phyloP scores from a whole-genome alignment of 1,140 invertebrate genomes.

The Ruditapes philippinarum region DNA sequence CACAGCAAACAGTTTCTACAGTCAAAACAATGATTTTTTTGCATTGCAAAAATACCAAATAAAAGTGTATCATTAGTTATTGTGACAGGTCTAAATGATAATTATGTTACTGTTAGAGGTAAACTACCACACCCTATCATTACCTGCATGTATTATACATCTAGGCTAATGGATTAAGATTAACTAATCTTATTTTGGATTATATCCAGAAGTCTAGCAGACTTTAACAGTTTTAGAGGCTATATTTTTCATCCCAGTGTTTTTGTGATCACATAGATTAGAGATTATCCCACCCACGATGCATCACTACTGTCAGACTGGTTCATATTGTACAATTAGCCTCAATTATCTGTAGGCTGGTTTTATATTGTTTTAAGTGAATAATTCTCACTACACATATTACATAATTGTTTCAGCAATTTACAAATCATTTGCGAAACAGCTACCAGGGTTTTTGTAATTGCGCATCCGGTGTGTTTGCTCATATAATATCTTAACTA shows the following conservation, averaged over 20 bases:
- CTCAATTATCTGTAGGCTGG: constrained; percentile 30
- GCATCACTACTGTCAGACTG: constrained; percentile 31
- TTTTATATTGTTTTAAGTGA: constrained; percentile 2
- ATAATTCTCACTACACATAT: constrained; percentile 11
- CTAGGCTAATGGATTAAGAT: constrained; percentile 40
- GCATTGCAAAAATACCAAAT: too few species aligned
- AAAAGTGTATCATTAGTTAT: too few species aligned
- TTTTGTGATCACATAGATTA: constrained; percentile 10
- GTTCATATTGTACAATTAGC: constrained; percentile 27
- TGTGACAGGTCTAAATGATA: too few species aligned
- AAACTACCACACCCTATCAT: too few species aligned
- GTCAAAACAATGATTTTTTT: too few species aligned
- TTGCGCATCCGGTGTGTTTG: neutral
- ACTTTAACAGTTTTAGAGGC: constrained; percentile 13
- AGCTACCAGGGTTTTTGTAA: neutral
- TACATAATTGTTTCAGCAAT: constrained; percentile 3
- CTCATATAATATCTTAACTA: neutral
- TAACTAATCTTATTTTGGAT: constrained; percentile 1
- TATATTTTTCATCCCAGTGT: constrained; percentile 10
- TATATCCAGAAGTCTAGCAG: neutral
- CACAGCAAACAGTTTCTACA: too few species aligned
- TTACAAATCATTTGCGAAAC: neutral
- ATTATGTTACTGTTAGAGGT: too few species aligned
- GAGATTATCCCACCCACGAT: constrained; percentile 45
- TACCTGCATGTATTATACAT: neutral